Evolutionary conservation across 1,140 invertebrate species (phyloP).

Genomic region (Doryteuthis pealeii): DNA sequence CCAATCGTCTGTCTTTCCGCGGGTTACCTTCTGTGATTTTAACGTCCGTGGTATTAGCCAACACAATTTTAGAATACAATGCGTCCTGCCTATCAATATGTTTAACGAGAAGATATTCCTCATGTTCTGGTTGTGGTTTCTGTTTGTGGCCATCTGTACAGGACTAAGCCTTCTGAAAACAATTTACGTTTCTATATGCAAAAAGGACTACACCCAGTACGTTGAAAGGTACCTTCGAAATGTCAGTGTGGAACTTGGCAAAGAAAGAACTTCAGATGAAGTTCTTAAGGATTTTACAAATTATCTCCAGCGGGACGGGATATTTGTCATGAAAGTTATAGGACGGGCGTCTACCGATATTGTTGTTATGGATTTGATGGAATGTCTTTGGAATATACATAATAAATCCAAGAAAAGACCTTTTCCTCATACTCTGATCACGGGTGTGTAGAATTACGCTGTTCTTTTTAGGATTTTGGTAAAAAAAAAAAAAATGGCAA

Average conservation of each 20-base stretch:
- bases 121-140: constrained; percentile 64
- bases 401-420: too few species aligned
- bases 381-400: constrained; percentile 48
- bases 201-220: constrained; percentile 44
- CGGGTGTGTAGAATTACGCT: too few species aligned
- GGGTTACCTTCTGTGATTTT: constrained; percentile 56
- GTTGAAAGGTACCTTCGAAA: constrained; percentile 51
- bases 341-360: constrained; percentile 55
- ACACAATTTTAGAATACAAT: constrained; percentile 57
- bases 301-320: constrained; percentile 55
- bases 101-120: constrained; percentile 65
- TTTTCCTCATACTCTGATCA: too few species aligned
- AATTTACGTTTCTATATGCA: constrained; percentile 38
- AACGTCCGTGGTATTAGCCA: constrained; percentile 47
- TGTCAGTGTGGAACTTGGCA: constrained; percentile 33
- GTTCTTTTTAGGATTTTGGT: too few species aligned
- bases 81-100: constrained; percentile 63
- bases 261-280: constrained; percentile 45
- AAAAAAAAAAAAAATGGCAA: too few species aligned
- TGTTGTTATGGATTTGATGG: constrained; percentile 50
- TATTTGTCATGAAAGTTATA: constrained; percentile 51
- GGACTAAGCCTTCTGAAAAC: constrained; percentile 35
- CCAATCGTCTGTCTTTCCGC: constrained; percentile 48
- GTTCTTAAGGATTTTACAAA: constrained; percentile 43
- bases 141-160: constrained; percentile 57